These are phyloP conservation scores for Melanostoma mellinum DNA, from an alignment of 2,888 invertebrate species.

Conservation along the genomic window DNA sequence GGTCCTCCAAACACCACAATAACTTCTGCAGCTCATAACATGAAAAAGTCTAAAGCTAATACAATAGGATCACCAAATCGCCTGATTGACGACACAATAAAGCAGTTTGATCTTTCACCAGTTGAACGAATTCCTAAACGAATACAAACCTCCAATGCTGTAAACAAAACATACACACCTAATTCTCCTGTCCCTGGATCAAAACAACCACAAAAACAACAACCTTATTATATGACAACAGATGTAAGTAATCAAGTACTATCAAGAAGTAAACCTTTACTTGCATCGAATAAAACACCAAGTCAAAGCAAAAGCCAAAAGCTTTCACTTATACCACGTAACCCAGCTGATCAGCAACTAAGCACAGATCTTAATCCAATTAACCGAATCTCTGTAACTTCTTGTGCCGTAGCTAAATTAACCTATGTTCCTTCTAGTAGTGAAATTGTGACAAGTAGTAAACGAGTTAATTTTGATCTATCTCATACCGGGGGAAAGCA, in stretches of 20 bases:
- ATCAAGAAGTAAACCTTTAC: slow-evolving; percentile 40
- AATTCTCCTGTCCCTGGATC: slow-evolving; percentile 23
- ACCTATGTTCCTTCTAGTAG: slow-evolving; percentile 53
- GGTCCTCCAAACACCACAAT: slow-evolving; percentile 27
- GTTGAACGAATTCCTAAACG: slow-evolving; percentile 38
- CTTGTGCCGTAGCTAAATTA: slow-evolving; percentile 54
- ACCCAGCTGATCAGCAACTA: slow-evolving; percentile 56
- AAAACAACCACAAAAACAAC: slow-evolving; percentile 56
- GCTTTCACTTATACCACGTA: slow-evolving; percentile 66
- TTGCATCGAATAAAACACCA: slow-evolving; percentile 55
- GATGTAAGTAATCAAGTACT: slow-evolving; percentile 67
- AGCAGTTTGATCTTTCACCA: slow-evolving; percentile 40
- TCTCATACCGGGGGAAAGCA: slow-evolving; percentile 19
- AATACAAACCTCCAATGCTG: slow-evolving; percentile 6
- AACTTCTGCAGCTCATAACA: slow-evolving; percentile 41
- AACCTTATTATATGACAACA: slow-evolving; percentile 49
- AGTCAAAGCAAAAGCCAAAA: slow-evolving; percentile 54
- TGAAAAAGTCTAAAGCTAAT: slow-evolving; percentile 51
- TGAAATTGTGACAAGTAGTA: slow-evolving; percentile 53
- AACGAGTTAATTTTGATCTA: slow-evolving; percentile 64
- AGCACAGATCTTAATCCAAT: slow-evolving; percentile 35
- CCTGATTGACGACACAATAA: slow-evolving; percentile 16
- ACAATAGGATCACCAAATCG: slow-evolving; percentile 33
- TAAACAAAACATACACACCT: slow-evolving; percentile 21
- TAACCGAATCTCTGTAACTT: slow-evolving; percentile 35